Conservation (phyloP, 2,888 invertebrate species). For the Scaptomyza flava region DNA sequence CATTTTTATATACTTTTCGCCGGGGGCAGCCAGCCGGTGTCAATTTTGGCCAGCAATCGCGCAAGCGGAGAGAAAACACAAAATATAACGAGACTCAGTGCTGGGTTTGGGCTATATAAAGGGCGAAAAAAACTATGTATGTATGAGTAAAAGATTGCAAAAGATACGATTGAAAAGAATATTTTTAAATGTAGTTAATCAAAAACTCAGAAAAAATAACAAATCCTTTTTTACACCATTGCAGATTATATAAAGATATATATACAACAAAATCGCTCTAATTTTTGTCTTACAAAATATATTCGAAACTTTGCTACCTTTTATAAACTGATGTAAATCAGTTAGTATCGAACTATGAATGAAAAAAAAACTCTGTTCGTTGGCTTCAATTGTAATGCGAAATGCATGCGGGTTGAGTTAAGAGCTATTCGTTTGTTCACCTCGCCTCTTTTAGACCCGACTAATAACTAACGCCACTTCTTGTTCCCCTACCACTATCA, state of each 20-base stretch:
- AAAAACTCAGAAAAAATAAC: too few relatives aligned
- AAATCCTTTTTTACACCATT: too few relatives aligned
- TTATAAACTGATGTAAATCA: neutral
- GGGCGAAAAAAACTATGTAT: too few relatives aligned
- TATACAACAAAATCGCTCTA: too few relatives aligned
- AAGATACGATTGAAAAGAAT: too few relatives aligned
- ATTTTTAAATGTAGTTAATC: too few relatives aligned
- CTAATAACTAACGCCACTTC: constrained; percentile 65
- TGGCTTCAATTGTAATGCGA: constrained; percentile 37
- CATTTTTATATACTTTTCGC: constrained; percentile 68
- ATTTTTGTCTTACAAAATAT: too few relatives aligned
- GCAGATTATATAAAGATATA: too few relatives aligned
- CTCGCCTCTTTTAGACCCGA: constrained; percentile 50
- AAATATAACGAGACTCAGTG: constrained; percentile 12
- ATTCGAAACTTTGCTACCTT: too few relatives aligned
- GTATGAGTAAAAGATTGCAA: too few relatives aligned
- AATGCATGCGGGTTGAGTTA: constrained; percentile 24
- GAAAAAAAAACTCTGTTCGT: neutral
- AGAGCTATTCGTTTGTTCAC: constrained; percentile 49
- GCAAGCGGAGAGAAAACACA: neutral
- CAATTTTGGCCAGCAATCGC: constrained; percentile 57
- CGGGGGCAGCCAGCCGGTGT: constrained; percentile 57
- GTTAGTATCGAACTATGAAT: constrained; percentile 6
- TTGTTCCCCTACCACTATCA: neutral
- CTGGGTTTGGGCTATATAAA: neutral